Percentiles rank a stretch among this genome's conserved stretches.
These are phyloP conservation scores for Tetranychus piercei DNA, from an alignment of 2,888 invertebrate species.

Conservation along the genomic window DNA sequence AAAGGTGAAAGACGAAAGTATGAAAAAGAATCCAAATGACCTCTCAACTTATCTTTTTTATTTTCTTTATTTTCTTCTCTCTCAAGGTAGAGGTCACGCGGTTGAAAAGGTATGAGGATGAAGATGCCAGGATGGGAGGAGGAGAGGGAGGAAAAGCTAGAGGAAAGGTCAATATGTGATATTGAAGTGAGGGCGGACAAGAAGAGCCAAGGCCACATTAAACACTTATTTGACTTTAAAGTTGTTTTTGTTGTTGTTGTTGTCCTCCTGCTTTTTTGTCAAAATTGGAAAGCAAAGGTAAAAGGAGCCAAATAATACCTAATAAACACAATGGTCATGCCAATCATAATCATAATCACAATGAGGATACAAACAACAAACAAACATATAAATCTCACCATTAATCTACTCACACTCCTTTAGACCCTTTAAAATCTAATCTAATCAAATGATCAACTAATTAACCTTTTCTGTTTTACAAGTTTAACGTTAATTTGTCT, in stretches of 20 bases:
- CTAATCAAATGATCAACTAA: too few relatives aligned
- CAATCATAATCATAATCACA: not conserved
- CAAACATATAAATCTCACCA: too few relatives aligned
- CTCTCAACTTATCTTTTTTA: not conserved
- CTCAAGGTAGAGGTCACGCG: conserved; percentile 1
- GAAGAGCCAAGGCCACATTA: not conserved
- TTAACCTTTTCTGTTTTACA: too few relatives aligned
- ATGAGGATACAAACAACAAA: not conserved
- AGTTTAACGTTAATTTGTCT: too few relatives aligned
- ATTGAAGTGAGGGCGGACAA: not conserved
- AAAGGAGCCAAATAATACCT: not conserved
- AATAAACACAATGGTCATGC: not conserved
- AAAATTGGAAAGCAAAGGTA: not conserved
- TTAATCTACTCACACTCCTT: too few relatives aligned
- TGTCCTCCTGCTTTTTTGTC: not conserved
- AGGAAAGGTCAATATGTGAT: not conserved
- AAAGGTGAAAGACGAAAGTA: not conserved
- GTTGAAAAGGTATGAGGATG: not conserved
- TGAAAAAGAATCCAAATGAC: not conserved
- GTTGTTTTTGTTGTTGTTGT: not conserved
- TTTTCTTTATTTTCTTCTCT: not conserved
- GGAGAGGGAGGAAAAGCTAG: not conserved
- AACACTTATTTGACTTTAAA: not conserved
- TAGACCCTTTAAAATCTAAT: too few relatives aligned
- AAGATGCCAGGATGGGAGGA: not conserved